Conservation (phyloP, 2,113 vertebrate genomes). For the Anhinga anhinga region DNA sequence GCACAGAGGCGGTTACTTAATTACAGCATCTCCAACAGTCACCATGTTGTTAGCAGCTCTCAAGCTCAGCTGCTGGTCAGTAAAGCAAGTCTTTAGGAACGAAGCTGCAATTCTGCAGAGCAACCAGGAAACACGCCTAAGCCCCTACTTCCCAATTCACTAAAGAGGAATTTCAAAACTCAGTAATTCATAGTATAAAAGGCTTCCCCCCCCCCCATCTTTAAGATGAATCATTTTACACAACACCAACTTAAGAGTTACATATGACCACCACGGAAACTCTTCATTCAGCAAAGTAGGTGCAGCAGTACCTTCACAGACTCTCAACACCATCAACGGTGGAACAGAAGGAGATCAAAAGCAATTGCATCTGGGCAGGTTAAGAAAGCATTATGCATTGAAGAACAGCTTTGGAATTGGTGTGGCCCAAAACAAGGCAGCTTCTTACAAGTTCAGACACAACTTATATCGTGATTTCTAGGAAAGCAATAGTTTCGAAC, state of each 20-base stretch:
- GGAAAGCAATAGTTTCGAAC: background rate
- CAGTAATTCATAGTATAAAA: background rate
- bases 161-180: background rate
- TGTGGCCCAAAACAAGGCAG: background rate
- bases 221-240: background rate
- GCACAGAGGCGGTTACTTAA: constrained; percentile 38
- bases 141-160: background rate
- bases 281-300: background rate
- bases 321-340: background rate
- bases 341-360: background rate
- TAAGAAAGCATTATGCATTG: background rate
- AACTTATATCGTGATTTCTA: background rate
- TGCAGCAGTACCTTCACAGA: background rate
- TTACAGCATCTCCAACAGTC: constrained; percentile 1
- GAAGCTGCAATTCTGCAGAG: background rate
- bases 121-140: background rate
- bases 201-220: accelerated
- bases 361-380: background rate
- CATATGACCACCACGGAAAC: background rate
- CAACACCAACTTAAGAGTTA: background rate
- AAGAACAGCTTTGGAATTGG: background rate
- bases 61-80: background rate
- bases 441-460: constrained; percentile 4
- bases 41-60: background rate
- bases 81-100: background rate